Base-by-base conservation (phyloP, 2,888 invertebrate species). In the Sminthurinus aureus region DNA sequence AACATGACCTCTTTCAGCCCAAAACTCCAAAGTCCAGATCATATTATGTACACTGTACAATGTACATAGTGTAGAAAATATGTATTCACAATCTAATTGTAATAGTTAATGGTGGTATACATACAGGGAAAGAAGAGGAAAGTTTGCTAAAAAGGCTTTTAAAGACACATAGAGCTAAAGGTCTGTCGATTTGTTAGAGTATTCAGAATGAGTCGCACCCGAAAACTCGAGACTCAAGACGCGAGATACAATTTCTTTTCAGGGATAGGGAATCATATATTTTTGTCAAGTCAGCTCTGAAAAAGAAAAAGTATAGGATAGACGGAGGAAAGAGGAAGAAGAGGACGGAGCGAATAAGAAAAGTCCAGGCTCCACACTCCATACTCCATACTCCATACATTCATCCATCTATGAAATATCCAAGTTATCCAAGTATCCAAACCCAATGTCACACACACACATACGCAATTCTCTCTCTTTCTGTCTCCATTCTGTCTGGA, bases 161-260 rank as follows among this genome's bases (percentile, higher is more conserved):
- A 73, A 81, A 73, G 80, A 38, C 38, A 38, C 38, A 38, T 38
- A 4, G 38, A 6, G 80, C 71, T 81, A 81, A 73, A 84, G 82
- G 51, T 20, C 82, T 84, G 82, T 75, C 84, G 82, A 84, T 84
- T 84, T 84, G 82, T 82, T 82, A 84, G 79, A 84, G 79, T 38
- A 79, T 81, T 81, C 76, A 78, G 82, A 82, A 76, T 76, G 50
- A 82, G 79, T 58, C 38, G 38, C 24, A 51, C 58, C 51, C 73
- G 74, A 81, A 73, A 71, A 26, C 71, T 71, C 11, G 2, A n/a
- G n/a, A n/a, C n/a, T n/a, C n/a, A n/a, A n/a, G n/a, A n/a, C n/a
- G n/a, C n/a, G n/a, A 50, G 71, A 24, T 52, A 81, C 52, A 71
- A 51, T 73, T 20, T 73, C 51, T 73, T 38, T 38, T 38, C 38